Percentiles rank a stretch among this genome's conserved stretches.
Conservation (phyloP, 2,797 vertebrate species). For the Scleropages formosus region DNA sequence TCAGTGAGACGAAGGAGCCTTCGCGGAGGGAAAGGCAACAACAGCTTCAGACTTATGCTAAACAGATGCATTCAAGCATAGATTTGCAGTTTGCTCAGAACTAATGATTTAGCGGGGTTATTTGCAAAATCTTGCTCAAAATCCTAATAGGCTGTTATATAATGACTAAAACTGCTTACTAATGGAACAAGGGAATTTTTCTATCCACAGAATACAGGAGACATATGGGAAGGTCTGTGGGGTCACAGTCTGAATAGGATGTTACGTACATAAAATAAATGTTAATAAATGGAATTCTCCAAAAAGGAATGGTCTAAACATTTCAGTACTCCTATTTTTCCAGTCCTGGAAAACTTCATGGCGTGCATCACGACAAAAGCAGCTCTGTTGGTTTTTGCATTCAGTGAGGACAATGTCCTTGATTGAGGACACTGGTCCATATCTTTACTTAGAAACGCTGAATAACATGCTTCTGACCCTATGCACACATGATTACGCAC, state of each 20-base stretch:
- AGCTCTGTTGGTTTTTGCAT: too few relatives aligned
- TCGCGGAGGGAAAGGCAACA: neutral
- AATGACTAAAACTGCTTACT: slow-evolving; percentile 28
- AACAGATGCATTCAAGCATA: slow-evolving; percentile 48
- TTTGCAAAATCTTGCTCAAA: slow-evolving; percentile 47
- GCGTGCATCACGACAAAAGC: too few relatives aligned
- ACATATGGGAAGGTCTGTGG: neutral
- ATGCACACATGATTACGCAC: too few relatives aligned
- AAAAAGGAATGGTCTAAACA: too few relatives aligned
- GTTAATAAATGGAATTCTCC: too few relatives aligned
- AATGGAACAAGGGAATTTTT: slow-evolving; percentile 1
- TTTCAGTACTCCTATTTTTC: too few relatives aligned
- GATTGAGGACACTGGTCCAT: too few relatives aligned
- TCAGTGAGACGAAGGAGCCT: slow-evolving; percentile 37
- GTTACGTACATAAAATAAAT: too few relatives aligned
- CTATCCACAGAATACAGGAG: neutral
- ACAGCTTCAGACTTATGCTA: slow-evolving; percentile 45
- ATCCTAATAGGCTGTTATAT: slow-evolving; percentile 49
- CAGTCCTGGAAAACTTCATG: too few relatives aligned
- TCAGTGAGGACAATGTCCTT: too few relatives aligned
- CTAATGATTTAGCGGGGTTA: slow-evolving; percentile 56
- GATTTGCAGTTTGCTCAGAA: slow-evolving; percentile 48
- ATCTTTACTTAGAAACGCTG: too few relatives aligned
- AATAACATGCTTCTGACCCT: too few relatives aligned
- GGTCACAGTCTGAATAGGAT: neutral